Conservation (phyloP, 2,113 vertebrate species). For the Malurus alboscapulatus region DNA sequence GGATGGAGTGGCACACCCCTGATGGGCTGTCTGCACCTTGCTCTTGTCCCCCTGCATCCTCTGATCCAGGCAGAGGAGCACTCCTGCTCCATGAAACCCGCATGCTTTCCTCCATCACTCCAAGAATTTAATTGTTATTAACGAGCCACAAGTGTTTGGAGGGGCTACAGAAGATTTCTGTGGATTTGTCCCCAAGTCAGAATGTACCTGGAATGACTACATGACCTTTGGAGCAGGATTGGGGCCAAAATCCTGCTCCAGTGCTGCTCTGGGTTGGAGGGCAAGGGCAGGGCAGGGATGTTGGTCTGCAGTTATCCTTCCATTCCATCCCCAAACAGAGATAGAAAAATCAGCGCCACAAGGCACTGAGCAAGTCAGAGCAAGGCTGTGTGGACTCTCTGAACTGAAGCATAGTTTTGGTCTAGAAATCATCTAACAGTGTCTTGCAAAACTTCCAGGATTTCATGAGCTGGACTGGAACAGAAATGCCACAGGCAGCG, state of each 20-base stretch:
- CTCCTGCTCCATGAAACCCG: not conserved
- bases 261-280: not conserved
- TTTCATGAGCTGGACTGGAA: slow-evolving; percentile 4
- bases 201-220: not conserved
- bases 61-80: not conserved
- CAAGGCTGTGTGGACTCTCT: not conserved
- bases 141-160: rapidly evolving
- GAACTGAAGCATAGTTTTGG: not conserved
- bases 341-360: not conserved
- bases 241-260: not conserved
- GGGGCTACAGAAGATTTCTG: not conserved
- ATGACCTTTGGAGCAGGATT: not conserved
- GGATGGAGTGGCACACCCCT: not conserved
- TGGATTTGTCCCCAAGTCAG: not conserved
- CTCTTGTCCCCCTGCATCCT: not conserved
- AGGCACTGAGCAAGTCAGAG: rapidly evolving
- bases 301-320: not conserved
- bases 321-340: not conserved
- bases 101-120: rapidly evolving
- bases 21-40: not conserved
- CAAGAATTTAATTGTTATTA: not conserved
- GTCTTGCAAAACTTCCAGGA: slow-evolving; percentile 18
- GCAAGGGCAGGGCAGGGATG: not conserved
- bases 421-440: not conserved
- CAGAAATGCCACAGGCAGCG: not conserved